Percentiles rank a stretch among this genome's conserved stretches.
Conservation (phyloP, 2,113 vertebrate species). For the Grammomys surdaster region DNA sequence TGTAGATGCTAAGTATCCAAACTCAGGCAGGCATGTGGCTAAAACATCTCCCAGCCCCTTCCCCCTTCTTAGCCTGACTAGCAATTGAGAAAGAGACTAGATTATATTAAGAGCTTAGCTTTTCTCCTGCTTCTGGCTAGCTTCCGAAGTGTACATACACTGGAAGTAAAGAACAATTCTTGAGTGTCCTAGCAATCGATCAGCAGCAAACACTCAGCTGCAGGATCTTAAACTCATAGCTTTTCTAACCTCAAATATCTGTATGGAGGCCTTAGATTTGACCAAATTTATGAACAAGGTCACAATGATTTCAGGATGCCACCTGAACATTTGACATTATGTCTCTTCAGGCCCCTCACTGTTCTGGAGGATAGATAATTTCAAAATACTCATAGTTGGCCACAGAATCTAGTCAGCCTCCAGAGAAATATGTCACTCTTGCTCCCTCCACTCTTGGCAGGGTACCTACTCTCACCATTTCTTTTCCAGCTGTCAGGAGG, state of each 20-base stretch:
- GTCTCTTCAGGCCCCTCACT: neutral
- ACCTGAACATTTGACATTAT: neutral
- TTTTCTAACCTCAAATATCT: neutral
- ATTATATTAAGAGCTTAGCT: neutral
- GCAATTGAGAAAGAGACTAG: neutral
- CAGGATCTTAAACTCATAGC: neutral
- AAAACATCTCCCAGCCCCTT: neutral
- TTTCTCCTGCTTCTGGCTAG: neutral
- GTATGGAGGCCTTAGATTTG: neutral
- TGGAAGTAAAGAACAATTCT: neutral
- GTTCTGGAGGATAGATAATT: neutral
- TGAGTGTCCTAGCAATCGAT: neutral
- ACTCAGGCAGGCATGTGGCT: neutral
- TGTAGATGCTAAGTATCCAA: neutral
- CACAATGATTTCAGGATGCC: neutral
- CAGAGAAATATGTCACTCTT: neutral
- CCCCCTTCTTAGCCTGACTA: neutral
- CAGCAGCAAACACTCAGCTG: neutral
- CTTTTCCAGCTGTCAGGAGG: neutral
- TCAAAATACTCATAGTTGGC: neutral
- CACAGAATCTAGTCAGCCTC: neutral
- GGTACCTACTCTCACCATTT: neutral
- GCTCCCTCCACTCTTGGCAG: neutral
- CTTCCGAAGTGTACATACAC: neutral
- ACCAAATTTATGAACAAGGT: neutral